Evolutionary conservation across 2,113 vertebrate genomes (phyloP).

Genomic region (Columba janthina): DNA sequence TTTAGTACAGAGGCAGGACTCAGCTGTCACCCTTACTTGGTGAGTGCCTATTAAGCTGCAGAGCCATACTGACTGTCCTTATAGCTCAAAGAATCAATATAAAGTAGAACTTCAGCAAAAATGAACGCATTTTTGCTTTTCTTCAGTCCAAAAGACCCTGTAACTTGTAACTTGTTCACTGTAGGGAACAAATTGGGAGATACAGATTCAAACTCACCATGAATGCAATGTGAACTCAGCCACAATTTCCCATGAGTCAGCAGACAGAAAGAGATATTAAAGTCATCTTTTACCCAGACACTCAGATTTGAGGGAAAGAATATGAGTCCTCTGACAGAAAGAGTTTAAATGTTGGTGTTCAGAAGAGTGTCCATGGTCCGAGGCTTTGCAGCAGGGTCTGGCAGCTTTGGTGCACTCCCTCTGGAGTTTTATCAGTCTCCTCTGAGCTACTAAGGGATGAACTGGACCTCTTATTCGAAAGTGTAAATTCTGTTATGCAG

Average conservation of each 20-base stretch:
- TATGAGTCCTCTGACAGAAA: background rate
- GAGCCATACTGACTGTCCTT: background rate
- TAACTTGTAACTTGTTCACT: too few relatives aligned
- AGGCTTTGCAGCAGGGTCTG: background rate
- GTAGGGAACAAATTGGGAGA: background rate
- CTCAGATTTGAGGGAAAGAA: too few relatives aligned
- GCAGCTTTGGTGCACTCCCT: background rate
- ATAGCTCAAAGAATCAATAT: background rate
- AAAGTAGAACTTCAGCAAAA: background rate
- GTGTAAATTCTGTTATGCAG: background rate
- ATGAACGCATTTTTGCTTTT: background rate
- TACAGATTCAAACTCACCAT: background rate
- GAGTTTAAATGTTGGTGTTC: background rate
- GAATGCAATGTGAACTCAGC: background rate
- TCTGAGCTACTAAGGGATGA: rapidly evolving
- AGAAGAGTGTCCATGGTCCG: background rate
- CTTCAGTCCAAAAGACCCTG: background rate
- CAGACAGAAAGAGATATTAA: background rate
- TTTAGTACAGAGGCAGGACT: background rate
- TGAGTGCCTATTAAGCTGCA: background rate
- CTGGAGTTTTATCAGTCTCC: background rate
- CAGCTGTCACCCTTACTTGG: background rate
- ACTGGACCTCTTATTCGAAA: background rate
- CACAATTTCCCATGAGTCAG: background rate
- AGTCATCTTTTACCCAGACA: background rate